Evolutionary conservation across 2,888 invertebrate species (phyloP).

Genomic region (Microdon myrmicae): DNA sequence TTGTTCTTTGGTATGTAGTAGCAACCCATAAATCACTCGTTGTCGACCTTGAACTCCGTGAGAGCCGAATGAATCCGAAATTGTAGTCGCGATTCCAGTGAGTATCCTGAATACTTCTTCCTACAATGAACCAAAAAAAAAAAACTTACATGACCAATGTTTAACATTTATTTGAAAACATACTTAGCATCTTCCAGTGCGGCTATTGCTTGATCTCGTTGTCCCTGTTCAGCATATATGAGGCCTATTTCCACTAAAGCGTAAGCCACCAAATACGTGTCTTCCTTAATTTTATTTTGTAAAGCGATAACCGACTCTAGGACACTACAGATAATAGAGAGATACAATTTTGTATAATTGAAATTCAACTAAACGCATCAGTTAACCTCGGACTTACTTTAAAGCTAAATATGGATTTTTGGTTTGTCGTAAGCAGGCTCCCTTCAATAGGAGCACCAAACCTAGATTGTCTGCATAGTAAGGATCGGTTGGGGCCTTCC

Average conservation of each 20-base stretch:
- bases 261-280: slow-evolving; percentile 86
- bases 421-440: slow-evolving; percentile 84
- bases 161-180: slow-evolving; percentile 55
- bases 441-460: slow-evolving; percentile 81
- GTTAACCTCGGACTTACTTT: slow-evolving; percentile 68
- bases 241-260: slow-evolving; percentile 87
- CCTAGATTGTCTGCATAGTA: slow-evolving; percentile 79
- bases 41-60: slow-evolving; percentile 59
- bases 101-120: slow-evolving; percentile 87
- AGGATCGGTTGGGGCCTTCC: slow-evolving; percentile 32
- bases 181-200: slow-evolving; percentile 87
- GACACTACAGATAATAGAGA: slow-evolving; percentile 52
- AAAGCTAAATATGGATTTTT: slow-evolving; percentile 81
- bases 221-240: slow-evolving; percentile 77
- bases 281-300: slow-evolving; percentile 81
- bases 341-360: neutral
- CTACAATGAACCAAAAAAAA: too few species aligned
- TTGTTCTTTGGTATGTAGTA: too few species aligned
- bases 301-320: slow-evolving; percentile 66
- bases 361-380: slow-evolving; percentile 26
- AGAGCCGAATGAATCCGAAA: slow-evolving; percentile 87
- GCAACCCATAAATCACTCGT: too few species aligned
- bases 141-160: slow-evolving; percentile 4
- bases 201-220: slow-evolving; percentile 74
- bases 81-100: slow-evolving; percentile 87